Percentiles rank a stretch among this genome's conserved stretches.
These are phyloP conservation scores for Busseola fusca DNA, from an alignment of 2,888 invertebrate species.

Conservation along the genomic window DNA sequence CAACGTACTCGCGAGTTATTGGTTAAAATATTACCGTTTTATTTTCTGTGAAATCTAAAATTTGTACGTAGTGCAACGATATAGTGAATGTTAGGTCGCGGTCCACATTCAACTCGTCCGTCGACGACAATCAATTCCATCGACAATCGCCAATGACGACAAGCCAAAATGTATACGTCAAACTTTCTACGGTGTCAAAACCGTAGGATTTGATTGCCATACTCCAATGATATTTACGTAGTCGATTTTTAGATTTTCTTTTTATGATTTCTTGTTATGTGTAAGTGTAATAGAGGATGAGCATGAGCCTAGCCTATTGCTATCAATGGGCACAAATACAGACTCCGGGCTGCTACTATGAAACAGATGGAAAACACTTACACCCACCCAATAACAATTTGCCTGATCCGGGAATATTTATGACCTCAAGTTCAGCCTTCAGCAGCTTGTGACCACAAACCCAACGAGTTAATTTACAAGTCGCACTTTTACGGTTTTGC, in stretches of 20 bases:
- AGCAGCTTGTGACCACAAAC: neutral
- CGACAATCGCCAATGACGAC: conserved; percentile 58
- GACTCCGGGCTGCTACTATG: neutral
- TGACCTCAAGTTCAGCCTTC: neutral
- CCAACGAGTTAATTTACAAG: neutral
- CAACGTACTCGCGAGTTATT: conserved; percentile 20
- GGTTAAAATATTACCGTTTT: conserved; percentile 50
- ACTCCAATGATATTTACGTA: neutral
- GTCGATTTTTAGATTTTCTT: conserved; percentile 4
- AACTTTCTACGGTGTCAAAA: conserved; percentile 63
- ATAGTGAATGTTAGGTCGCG: conserved; percentile 57
- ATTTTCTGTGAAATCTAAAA: conserved; percentile 39
- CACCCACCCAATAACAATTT: neutral
- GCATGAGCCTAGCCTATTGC: too few species aligned
- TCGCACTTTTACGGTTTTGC: neutral
- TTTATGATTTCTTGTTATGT: too few species aligned
- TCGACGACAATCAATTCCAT: conserved; percentile 60
- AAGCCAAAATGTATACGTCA: conserved; percentile 67
- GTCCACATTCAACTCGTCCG: conserved; percentile 57
- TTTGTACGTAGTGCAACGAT: conserved; percentile 30
- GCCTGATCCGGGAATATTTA: neutral
- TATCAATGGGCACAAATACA: neutral
- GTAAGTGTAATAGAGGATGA: neutral
- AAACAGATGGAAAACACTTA: neutral
- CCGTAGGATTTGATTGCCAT: conserved; percentile 23